Evolutionary conservation across 2,113 vertebrate genomes (phyloP).

Genomic region (Aptenodytes patagonicus): DNA sequence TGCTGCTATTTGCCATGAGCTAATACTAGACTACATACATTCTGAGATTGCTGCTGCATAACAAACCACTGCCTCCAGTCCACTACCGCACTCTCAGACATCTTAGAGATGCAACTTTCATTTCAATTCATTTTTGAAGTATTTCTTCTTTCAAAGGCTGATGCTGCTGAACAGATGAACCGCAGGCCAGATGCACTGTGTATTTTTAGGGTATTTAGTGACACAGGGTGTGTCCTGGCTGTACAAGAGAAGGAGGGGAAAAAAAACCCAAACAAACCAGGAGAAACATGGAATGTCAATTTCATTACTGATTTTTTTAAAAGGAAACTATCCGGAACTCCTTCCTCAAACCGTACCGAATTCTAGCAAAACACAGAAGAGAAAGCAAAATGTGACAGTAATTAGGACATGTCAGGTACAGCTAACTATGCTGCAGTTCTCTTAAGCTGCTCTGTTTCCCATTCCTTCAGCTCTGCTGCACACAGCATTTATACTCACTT

Average conservation of each 20-base stretch:
- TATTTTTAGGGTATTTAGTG: neutral
- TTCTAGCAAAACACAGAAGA: neutral
- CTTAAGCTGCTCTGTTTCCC: neutral
- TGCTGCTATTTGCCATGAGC: neutral
- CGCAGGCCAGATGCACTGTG: neutral
- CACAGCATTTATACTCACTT: neutral
- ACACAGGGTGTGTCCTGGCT: neutral
- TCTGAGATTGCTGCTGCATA: neutral
- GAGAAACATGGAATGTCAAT: neutral
- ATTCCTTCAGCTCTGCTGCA: neutral
- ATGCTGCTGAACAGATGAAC: neutral
- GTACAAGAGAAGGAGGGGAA: neutral
- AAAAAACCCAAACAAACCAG: fast-evolving
- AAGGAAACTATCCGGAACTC: neutral
- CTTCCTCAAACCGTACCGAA: neutral
- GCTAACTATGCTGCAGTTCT: neutral
- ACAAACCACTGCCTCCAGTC: neutral
- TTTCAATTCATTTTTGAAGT: neutral
- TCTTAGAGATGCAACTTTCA: neutral
- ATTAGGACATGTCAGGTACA: neutral
- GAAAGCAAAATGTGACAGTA: neutral
- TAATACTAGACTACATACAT: neutral
- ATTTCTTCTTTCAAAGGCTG: neutral
- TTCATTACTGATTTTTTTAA: neutral
- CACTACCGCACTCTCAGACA: neutral